Evolutionary conservation across 2,113 vertebrate genomes (phyloP).

Genomic region (Spea multiplicata): DNA sequence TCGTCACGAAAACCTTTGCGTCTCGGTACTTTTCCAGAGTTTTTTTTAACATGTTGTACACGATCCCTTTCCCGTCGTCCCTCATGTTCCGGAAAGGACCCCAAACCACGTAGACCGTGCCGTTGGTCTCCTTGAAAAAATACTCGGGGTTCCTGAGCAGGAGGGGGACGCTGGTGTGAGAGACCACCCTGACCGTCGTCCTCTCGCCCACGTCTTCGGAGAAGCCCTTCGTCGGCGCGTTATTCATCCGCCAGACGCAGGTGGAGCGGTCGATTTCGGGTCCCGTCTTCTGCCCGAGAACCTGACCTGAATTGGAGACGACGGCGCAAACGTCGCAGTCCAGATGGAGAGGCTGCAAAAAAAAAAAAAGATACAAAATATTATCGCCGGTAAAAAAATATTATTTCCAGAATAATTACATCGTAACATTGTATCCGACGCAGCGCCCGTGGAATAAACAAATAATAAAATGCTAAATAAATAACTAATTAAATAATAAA

Average conservation of each 20-base stretch:
- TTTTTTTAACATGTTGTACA: constrained; percentile 93
- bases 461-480: too few species aligned
- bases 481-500: neutral
- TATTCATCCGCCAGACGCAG: constrained; percentile 98
- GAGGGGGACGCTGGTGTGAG: constrained; percentile 94
- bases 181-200: constrained; percentile 88
- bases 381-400: neutral
- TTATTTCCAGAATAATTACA: too few species aligned
- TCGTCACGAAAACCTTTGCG: constrained; percentile 91
- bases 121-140: constrained; percentile 87
- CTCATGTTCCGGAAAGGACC: constrained; percentile 95
- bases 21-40: constrained; percentile 78
- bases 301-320: constrained; percentile 94
- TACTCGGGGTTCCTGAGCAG: constrained; percentile 86
- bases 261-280: constrained; percentile 82
- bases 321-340: constrained; percentile 89
- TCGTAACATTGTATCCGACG: too few species aligned
- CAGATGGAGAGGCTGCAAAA: constrained; percentile 84
- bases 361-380: constrained; percentile 26
- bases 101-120: constrained; percentile 91
- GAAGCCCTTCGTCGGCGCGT: constrained; percentile 85
- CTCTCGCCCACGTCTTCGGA: constrained; percentile 85
- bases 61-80: constrained; percentile 90
- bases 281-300: constrained; percentile 83
- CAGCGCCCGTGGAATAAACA: too few species aligned